phyloP scores from a whole-genome alignment of 2,888 invertebrate species.

The Zele albiditarsus region DNA sequence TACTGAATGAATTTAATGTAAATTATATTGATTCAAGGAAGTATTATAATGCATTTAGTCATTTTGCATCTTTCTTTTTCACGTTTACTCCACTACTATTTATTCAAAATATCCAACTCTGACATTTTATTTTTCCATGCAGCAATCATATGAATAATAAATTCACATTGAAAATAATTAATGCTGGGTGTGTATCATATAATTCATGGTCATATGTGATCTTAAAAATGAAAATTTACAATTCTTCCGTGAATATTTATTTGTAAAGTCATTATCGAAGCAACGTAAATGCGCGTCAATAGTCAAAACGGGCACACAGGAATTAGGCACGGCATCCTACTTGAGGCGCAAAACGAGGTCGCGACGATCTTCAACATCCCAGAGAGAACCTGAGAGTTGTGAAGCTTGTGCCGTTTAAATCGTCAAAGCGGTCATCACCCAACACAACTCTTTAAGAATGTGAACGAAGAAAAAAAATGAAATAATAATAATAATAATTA shows the following conservation, averaged over 20 bases:
- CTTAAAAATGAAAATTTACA: neutral
- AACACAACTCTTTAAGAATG: constrained; percentile 13
- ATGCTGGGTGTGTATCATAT: too few species aligned
- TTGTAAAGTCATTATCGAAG: neutral
- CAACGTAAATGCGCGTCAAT: neutral
- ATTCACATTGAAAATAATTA: too few species aligned
- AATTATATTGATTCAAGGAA: too few species aligned
- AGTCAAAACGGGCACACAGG: neutral
- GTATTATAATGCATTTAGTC: too few species aligned
- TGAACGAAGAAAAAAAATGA: constrained; percentile 29
- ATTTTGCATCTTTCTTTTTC: too few species aligned
- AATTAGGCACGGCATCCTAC: constrained; percentile 39
- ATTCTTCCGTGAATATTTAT: constrained; percentile 2
- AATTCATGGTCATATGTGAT: too few species aligned
- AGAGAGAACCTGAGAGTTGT: constrained; percentile 49
- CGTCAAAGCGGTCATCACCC: constrained; percentile 42
- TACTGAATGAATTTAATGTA: too few species aligned
- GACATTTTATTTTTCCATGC: too few species aligned
- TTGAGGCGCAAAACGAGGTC: constrained; percentile 38
- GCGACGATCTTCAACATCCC: constrained; percentile 27
- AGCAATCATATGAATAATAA: too few species aligned
- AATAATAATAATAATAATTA: neutral
- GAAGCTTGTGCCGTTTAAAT: constrained; percentile 61
- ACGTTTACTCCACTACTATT: too few species aligned
- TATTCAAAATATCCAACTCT: too few species aligned